These are phyloP conservation scores for Lasioglossum vierecki DNA, from an alignment of 2,888 invertebrate genomes.

Conservation along the genomic window DNA sequence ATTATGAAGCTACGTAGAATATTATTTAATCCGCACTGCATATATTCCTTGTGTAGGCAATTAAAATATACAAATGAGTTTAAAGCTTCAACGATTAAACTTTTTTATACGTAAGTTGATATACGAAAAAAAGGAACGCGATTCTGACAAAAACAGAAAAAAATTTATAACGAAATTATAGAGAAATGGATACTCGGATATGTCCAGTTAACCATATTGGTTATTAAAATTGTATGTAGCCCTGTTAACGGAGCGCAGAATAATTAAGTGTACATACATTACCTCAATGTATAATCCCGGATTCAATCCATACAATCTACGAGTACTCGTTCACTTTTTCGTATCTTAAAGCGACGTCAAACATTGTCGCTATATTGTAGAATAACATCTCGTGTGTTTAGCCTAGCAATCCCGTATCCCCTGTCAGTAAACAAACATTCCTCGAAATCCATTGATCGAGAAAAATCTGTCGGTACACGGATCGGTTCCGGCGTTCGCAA, in stretches of 20 bases:
- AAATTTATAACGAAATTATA: neutral
- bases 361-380: neutral
- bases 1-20: neutral
- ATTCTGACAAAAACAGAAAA: neutral
- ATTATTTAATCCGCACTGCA: neutral
- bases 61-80: neutral
- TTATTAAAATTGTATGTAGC: neutral
- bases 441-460: neutral
- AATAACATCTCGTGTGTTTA: constrained; percentile 8
- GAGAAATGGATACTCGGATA: neutral
- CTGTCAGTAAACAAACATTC: constrained; percentile 20
- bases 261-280: neutral
- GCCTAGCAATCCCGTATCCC: neutral
- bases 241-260: neutral
- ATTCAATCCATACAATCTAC: neutral
- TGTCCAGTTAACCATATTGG: neutral
- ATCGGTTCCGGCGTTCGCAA: constrained; percentile 19
- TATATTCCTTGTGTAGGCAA: neutral
- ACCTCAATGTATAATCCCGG: neutral
- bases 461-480: constrained; percentile 1
- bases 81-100: neutral
- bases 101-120: too few relatives aligned
- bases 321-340: neutral
- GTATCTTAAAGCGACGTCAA: neutral
- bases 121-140: neutral